Conservation (phyloP, 1,140 invertebrate genomes). For the Sarcophaga peregrina region DNA sequence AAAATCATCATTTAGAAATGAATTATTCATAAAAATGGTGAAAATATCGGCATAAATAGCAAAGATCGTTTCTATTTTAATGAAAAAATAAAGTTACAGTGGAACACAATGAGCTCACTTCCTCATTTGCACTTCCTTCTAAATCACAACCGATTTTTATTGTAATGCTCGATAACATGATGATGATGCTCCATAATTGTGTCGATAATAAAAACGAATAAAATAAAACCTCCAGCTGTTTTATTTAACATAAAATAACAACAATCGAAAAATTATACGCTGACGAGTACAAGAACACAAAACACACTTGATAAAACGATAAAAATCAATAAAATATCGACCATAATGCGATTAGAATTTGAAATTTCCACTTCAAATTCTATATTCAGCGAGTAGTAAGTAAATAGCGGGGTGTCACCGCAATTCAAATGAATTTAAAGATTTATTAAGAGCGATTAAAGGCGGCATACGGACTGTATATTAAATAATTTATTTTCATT, state of each 20-base stretch:
- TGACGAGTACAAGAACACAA: not conserved
- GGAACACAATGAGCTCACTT: no score
- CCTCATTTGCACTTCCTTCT: no score
- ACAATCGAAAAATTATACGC: conserved; percentile 6
- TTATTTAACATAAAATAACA: conserved; percentile 28
- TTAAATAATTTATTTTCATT: no score
- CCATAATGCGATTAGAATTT: not conserved
- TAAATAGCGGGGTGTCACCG: conserved; percentile 12
- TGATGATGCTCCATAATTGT: conserved; percentile 38
- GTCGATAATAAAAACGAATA: conserved; percentile 26
- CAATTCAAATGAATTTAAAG: conserved; percentile 30
- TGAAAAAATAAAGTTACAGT: no score
- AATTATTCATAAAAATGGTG: no score
- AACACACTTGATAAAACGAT: conserved; percentile 12
- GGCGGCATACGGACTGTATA: no score
- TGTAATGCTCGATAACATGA: no score
- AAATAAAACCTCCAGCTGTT: conserved; percentile 16
- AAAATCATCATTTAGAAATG: no score
- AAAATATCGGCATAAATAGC: no score
- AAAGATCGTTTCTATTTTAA: no score
- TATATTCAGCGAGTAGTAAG: not conserved
- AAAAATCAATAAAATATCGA: conserved; percentile 14
- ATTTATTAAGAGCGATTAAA: conserved; percentile 17
- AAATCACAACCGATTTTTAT: no score
- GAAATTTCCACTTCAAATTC: not conserved